Conservation (phyloP, 2,113 vertebrate species). For the Quiscalus mexicanus region DNA sequence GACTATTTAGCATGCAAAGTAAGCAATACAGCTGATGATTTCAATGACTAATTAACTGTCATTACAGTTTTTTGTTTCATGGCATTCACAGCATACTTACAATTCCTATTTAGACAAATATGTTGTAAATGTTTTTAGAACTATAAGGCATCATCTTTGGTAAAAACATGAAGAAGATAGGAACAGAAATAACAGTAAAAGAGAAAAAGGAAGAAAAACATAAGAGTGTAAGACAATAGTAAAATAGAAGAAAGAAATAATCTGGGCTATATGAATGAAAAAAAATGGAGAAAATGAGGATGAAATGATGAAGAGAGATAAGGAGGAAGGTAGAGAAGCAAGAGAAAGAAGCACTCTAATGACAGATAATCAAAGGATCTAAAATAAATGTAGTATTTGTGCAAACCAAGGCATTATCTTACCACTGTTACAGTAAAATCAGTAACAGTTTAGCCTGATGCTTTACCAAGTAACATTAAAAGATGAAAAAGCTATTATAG, state of each 20-base stretch:
- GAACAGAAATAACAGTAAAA: neutral
- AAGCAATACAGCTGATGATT: slow-evolving; percentile 1
- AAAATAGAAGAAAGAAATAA: neutral
- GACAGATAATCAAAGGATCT: neutral
- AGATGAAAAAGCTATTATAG: neutral
- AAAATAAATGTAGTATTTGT: neutral
- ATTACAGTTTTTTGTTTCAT: slow-evolving; percentile 11
- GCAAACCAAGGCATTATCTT: neutral
- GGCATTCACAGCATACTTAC: neutral
- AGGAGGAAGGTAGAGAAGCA: neutral
- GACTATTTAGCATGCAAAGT: neutral
- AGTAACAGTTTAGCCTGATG: neutral
- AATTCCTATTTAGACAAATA: neutral
- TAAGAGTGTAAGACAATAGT: neutral
- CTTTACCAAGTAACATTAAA: neutral
- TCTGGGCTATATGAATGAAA: neutral
- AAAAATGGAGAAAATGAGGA: neutral
- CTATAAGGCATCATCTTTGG: neutral
- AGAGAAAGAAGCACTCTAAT: neutral
- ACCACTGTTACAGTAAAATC: neutral
- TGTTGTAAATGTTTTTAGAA: neutral
- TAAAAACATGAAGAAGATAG: neutral
- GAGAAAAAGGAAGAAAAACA: neutral
- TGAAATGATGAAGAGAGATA: neutral
- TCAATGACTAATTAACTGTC: slow-evolving; percentile 37